A percentile compares a stretch with the other conserved stretches of the same genome.
Conservation (phyloP, 2,888 invertebrate genomes). For the Entomobrya proxima region DNA sequence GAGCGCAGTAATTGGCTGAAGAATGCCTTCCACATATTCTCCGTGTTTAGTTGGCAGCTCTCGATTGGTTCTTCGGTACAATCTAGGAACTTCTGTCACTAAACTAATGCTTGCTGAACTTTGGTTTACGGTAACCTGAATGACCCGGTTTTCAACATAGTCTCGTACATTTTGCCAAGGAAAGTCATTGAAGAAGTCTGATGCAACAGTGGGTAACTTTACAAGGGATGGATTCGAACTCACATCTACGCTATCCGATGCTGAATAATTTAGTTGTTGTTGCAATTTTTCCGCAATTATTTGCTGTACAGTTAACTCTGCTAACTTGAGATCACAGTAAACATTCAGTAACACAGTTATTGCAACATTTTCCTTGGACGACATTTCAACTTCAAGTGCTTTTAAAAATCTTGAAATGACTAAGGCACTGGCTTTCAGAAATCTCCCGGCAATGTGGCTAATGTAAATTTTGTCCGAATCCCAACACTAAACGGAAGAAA, state of each 20-base stretch:
- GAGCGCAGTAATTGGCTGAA: slow-evolving; percentile 68
- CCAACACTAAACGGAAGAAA: slow-evolving; percentile 73
- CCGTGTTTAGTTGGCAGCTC: slow-evolving; percentile 90
- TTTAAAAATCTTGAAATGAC: slow-evolving; percentile 72
- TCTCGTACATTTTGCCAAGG: slow-evolving; percentile 66
- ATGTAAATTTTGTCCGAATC: slow-evolving; percentile 73
- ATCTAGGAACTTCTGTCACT: slow-evolving; percentile 93
- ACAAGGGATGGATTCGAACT: slow-evolving; percentile 39
- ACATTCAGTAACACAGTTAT: slow-evolving; percentile 66
- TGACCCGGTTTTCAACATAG: slow-evolving; percentile 66
- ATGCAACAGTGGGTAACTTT: background rate
- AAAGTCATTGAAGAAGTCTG: slow-evolving; percentile 66
- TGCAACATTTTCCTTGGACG: slow-evolving; percentile 63
- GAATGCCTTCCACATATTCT: slow-evolving; percentile 83
- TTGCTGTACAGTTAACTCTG: slow-evolving; percentile 73
- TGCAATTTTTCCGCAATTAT: slow-evolving; percentile 71
- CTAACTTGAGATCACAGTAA: slow-evolving; percentile 73
- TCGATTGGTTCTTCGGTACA: slow-evolving; percentile 94
- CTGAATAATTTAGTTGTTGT: background rate
- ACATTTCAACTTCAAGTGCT: slow-evolving; percentile 67
- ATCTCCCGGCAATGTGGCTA: slow-evolving; percentile 71
- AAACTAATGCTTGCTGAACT: slow-evolving; percentile 68
- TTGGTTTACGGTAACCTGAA: slow-evolving; percentile 66
- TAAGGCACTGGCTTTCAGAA: slow-evolving; percentile 75
- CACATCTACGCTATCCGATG: background rate